A percentile compares a stretch with the other conserved stretches of the same genome.
Evolutionary conservation across 2,797 vertebrate species (phyloP).

Genomic region (Loriculus beryllinus): DNA sequence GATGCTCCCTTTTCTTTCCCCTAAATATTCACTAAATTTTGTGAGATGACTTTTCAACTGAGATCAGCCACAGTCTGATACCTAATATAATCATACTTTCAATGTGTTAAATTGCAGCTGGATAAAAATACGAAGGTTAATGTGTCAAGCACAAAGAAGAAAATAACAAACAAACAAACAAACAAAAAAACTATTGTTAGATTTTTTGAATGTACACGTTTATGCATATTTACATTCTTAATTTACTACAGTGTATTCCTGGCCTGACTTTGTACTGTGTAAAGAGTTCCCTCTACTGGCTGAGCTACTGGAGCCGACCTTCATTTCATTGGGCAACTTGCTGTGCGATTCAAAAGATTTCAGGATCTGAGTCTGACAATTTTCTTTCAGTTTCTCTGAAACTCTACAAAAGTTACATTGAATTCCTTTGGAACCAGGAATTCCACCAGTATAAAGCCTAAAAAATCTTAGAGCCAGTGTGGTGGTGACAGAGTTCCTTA

Average conservation of each 20-base stretch:
- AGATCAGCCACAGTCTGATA: background rate
- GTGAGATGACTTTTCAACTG: background rate
- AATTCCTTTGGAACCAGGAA: background rate
- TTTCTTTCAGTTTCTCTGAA: background rate
- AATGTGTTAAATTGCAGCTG: background rate
- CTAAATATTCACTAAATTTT: background rate
- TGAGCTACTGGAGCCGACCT: background rate
- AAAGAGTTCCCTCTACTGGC: slow-evolving; percentile 61
- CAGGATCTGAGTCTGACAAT: background rate
- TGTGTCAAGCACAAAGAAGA: background rate
- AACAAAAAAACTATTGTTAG: background rate
- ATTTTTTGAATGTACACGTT: fast-evolving
- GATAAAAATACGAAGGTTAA: background rate
- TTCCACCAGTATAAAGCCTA: background rate
- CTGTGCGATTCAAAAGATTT: background rate
- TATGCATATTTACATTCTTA: background rate
- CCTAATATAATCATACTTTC: background rate
- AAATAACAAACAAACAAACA: background rate
- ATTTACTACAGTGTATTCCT: background rate
- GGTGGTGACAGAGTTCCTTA: background rate
- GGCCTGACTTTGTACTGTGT: background rate
- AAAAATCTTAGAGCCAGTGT: background rate
- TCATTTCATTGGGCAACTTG: background rate
- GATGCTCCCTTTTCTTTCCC: background rate
- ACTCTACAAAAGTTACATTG: background rate